Percentiles rank a stretch among this genome's conserved stretches.
phyloP scores from a whole-genome alignment of 2,888 invertebrate genomes.

The Nephrotoma flavescens region DNA sequence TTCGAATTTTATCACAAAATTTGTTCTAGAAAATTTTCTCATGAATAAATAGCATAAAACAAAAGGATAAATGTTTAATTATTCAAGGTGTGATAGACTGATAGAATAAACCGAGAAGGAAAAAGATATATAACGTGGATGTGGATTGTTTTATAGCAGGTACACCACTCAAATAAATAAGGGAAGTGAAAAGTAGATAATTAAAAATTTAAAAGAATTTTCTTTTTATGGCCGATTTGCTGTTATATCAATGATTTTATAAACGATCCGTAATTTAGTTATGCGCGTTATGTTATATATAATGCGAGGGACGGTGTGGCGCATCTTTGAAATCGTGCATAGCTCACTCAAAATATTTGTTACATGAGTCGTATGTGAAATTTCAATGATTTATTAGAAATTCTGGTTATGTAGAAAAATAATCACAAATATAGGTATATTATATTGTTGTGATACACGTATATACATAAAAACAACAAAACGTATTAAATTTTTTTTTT shows the following conservation, averaged over 20 bases:
- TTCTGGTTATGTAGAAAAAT: background rate
- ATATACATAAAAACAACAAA: background rate
- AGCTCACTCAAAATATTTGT: background rate
- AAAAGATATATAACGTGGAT: background rate
- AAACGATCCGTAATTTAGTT: background rate
- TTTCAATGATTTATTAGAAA: background rate
- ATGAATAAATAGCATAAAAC: background rate
- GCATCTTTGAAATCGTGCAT: background rate
- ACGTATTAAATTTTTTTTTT: background rate
- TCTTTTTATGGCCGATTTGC: background rate
- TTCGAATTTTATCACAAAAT: background rate
- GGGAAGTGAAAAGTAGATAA: too few relatives aligned
- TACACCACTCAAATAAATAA: background rate
- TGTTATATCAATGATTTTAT: background rate
- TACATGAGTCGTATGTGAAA: background rate
- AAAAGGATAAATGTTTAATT: background rate
- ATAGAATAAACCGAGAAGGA: background rate
- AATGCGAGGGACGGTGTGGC: background rate
- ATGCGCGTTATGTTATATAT: background rate
- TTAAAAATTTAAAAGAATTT: background rate
- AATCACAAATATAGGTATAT: background rate
- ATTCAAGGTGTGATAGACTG: background rate
- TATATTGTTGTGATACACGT: background rate
- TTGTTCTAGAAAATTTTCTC: background rate
- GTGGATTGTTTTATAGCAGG: background rate